Evolutionary conservation across 1,140 invertebrate species (phyloP).

Genomic region (Eumeta japonica): DNA sequence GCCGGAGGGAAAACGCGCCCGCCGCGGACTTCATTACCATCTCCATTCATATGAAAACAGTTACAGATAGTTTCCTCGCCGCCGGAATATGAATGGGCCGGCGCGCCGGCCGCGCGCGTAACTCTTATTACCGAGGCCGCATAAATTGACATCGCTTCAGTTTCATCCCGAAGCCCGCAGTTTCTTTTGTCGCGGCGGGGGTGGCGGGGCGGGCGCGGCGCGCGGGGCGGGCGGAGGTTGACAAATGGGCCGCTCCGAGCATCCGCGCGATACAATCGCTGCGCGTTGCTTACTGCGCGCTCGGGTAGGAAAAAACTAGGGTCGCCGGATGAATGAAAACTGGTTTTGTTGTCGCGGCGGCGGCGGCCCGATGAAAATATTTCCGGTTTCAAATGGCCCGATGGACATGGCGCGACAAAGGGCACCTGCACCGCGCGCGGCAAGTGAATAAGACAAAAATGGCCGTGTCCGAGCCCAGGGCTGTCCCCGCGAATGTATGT

Average conservation of each 20-base stretch:
- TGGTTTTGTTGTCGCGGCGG: too few relatives aligned
- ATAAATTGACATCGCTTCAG: conserved; percentile 43
- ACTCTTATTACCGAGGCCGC: conserved; percentile 18
- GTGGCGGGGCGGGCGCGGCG: conserved; percentile 11
- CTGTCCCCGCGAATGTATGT: too few relatives aligned
- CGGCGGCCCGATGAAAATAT: not conserved
- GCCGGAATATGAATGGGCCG: not conserved
- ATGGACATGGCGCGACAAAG: too few relatives aligned
- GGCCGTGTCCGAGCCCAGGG: too few relatives aligned
- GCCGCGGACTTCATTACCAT: too few relatives aligned
- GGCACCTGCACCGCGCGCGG: too few relatives aligned
- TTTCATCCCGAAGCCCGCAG: conserved; percentile 42
- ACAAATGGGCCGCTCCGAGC: conserved; percentile 53
- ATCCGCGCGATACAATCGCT: conserved; percentile 56
- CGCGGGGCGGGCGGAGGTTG: conserved; percentile 37
- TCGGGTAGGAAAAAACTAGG: conserved; percentile 45
- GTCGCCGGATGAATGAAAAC: conserved; percentile 14
- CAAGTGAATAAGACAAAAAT: too few relatives aligned
- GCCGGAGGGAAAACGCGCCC: too few relatives aligned
- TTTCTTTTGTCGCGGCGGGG: conserved; percentile 37
- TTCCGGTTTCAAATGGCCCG: too few relatives aligned
- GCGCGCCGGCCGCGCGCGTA: not conserved
- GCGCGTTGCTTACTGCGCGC: conserved; percentile 53
- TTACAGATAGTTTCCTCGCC: not conserved
- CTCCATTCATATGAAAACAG: not conserved